These are phyloP conservation scores for Magallana nippona DNA, from an alignment of 2,888 invertebrate species.

Conservation along the genomic window DNA sequence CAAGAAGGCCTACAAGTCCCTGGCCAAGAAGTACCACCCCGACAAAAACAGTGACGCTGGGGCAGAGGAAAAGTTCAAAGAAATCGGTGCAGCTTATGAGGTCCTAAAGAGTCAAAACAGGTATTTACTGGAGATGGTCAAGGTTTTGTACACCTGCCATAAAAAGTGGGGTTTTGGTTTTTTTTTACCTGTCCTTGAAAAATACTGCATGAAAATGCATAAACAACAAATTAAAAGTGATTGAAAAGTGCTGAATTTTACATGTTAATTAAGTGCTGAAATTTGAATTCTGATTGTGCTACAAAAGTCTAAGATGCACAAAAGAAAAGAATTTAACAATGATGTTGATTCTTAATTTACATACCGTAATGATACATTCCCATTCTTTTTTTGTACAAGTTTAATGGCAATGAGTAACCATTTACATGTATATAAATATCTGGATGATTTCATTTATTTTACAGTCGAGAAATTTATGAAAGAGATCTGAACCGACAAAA, in stretches of 20 bases:
- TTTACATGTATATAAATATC: too few relatives aligned
- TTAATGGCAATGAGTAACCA: too few relatives aligned
- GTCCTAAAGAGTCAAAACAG: slow-evolving; percentile 69
- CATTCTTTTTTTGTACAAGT: background rate
- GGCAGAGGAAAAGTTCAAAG: slow-evolving; percentile 77
- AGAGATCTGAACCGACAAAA: slow-evolving; percentile 62
- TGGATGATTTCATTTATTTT: background rate
- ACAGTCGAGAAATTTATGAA: slow-evolving; percentile 63
- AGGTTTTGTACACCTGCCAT: too few relatives aligned
- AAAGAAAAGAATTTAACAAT: background rate
- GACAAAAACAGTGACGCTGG: slow-evolving; percentile 75
- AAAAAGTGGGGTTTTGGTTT: too few relatives aligned
- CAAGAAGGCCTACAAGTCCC: slow-evolving; percentile 73
- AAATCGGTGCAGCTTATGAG: slow-evolving; percentile 76
- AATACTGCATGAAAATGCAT: too few relatives aligned
- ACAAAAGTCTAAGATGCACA: too few relatives aligned
- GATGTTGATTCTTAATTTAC: background rate
- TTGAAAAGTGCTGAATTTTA: too few relatives aligned
- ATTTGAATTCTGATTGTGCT: too few relatives aligned
- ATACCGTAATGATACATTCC: background rate
- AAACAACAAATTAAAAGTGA: too few relatives aligned
- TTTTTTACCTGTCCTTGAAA: too few relatives aligned
- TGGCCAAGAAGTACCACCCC: slow-evolving; percentile 76
- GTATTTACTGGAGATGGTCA: background rate
- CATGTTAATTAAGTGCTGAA: too few relatives aligned